Base-by-base conservation (phyloP, 2,888 invertebrate genomes). In the Ectropis crepuscularia region DNA sequence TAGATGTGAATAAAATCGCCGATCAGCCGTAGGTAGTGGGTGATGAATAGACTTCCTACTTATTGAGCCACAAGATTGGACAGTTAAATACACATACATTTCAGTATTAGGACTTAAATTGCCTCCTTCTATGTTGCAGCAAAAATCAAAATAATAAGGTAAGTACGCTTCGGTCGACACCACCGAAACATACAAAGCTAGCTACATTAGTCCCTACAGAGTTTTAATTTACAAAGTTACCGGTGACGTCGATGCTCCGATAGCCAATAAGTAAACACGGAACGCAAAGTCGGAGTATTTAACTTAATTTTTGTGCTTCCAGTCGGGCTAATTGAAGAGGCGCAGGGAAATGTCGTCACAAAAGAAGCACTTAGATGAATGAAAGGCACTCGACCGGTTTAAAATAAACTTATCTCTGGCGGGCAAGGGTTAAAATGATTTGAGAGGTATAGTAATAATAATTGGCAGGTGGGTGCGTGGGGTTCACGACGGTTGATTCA, bases 231-330 rank as follows among this genome's bases (percentile, higher is more conserved):
- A 88, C 80, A 77, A 88, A 87, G 88, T 87, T 88, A 90, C 80
- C 77, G 78, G 76, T 75, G 71, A 75, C 83, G 78, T 81, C 89
- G 85, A 57, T 50, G 53, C 41, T 49, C 38, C 58, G 50, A 89
- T 89, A 85, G 83, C 81, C 89, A 87, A 89, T 90, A 89, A 87
- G 87, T 82, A 92, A 91, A 92, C 88, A 90, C 83, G 69, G 80
- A 71, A 72, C 74, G 75, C 82, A 85, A 87, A 87, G 87, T 89
- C 86, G 78, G 83, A 82, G 86, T 86, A 88, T 92, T 90, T 93
- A 93, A 93, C 92, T 93, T 92, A 93, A 93, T 93, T 93, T 93
- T 93, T 93, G 92, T 84, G 88, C 90, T 85, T 82, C 85, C 86
- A 89, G 79, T 80, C 76, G 47, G 77, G 86, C 87, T 93, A 93